Evolutionary conservation across 2,113 vertebrate species (phyloP), one percentile per base, ranked within the genome.

Genomic region (Smithornis capensis): DNA sequence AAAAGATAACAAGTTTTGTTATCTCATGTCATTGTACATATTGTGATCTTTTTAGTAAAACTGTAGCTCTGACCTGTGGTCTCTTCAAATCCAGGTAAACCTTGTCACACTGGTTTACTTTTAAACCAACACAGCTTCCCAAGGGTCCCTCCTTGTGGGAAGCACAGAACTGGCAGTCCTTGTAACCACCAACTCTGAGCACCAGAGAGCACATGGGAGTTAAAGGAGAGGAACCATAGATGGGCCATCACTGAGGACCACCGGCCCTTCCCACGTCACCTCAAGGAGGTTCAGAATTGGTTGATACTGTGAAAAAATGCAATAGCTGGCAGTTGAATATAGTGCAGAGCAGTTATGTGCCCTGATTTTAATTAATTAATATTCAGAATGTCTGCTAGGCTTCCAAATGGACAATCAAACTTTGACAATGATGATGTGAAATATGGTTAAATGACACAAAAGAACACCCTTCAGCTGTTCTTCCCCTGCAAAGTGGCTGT

Each of bases 201-300:
- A 19, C 25, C 29, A 22, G 19, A 0, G 29, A 73, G 27, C 33
- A 31, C 0, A 0, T 10, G 12, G 28, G n/a, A 65, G 5, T 47
- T 29, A 3, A 23, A 23, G 47, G 59, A 64, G 76, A 55, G 17
- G 42, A 79, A 31, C 4, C 24, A 6, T 2, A 17, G 77, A 22
- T 2, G 5, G 59, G 37, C 47, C 45, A 74, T 4, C 31, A 10
- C 42, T 38, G 23, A 45, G 13, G 28, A 35, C 31, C 62, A 31
- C 59, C 68, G 47, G 4, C 7, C 33, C 31, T 15, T 60, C 38
- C 23, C 21, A 4, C 23, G 14, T 55, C 40, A 83, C 7, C 29
- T 24, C 15, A 10, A 29, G 14, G 12, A 35, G 6, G 12, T 2
- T 59, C 31, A 68, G 59, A 47, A 23, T 45, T 45, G 5, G 29